Conservation (phyloP, 2,888 invertebrate species). For the Tetheella fluctuosa region DNA sequence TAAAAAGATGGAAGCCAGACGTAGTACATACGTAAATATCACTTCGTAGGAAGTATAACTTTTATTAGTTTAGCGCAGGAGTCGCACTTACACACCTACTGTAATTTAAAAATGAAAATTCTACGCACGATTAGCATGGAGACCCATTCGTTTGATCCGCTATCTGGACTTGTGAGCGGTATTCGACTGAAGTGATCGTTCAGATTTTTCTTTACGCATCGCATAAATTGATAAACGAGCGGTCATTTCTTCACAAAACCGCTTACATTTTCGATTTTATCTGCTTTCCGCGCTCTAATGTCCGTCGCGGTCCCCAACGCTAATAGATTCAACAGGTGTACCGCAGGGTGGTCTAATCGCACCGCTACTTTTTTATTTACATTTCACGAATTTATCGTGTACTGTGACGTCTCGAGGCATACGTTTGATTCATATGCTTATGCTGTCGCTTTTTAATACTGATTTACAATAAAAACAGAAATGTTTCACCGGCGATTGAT, state of each 20-base stretch:
- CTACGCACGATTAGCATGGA: conserved; percentile 71
- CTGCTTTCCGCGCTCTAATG: conserved; percentile 52
- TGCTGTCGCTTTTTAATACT: conserved; percentile 82
- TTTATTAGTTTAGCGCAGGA: conserved; percentile 70
- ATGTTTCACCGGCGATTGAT: conserved; percentile 81
- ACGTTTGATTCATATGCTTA: conserved; percentile 79
- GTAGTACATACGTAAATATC: conserved; percentile 73
- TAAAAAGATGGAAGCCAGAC: conserved; percentile 80
- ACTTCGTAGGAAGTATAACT: conserved; percentile 73
- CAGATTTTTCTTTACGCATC: conserved; percentile 75
- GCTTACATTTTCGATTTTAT: conserved; percentile 62
- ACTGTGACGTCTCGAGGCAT: conserved; percentile 78
- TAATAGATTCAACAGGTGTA: conserved; percentile 81
- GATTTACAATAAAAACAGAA: conserved; percentile 84
- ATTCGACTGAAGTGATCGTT: conserved; percentile 57
- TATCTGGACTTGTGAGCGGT: conserved; percentile 49
- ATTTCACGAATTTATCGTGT: conserved; percentile 78
- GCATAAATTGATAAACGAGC: conserved; percentile 68
- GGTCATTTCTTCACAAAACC: conserved; percentile 51
- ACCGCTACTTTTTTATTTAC: conserved; percentile 73
- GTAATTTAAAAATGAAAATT: conserved; percentile 70
- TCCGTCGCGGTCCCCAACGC: conserved; percentile 48
- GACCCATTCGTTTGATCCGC: conserved; percentile 66
- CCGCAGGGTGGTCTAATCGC: conserved; percentile 75
- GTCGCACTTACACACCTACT: conserved; percentile 59